A percentile compares a stretch with the other conserved stretches of the same genome.
Conservation (phyloP, 2,113 vertebrate genomes). For the Meriones unguiculatus region DNA sequence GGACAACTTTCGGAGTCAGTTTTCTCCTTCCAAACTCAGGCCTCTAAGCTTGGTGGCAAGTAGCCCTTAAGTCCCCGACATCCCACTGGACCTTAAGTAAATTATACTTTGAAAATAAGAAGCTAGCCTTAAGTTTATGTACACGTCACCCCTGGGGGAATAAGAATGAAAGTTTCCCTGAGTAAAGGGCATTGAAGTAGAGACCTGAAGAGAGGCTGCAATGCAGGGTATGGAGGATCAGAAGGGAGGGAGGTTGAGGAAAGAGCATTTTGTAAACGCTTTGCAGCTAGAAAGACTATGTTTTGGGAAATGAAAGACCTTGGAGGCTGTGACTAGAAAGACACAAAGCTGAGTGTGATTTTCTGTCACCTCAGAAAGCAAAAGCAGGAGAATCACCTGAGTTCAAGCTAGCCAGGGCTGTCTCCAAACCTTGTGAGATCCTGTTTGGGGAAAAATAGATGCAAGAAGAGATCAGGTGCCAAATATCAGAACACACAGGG, state of each 20-base stretch:
- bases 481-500: not conserved
- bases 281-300: not conserved
- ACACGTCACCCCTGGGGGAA: not conserved
- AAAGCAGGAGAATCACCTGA: not conserved
- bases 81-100: not conserved
- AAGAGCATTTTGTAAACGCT: not conserved
- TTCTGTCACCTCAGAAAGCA: not conserved
- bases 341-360: not conserved
- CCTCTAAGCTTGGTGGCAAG: not conserved
- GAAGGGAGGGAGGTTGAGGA: not conserved
- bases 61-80: not conserved
- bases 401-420: not conserved
- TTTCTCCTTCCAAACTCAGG: not conserved
- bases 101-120: not conserved
- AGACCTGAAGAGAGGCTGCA: not conserved
- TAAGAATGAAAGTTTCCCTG: not conserved
- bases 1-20: not conserved
- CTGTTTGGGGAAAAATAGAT: not conserved
- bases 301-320: conserved; percentile 14
- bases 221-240: too few species aligned
- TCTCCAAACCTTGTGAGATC: not conserved
- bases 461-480: not conserved
- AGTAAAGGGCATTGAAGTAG: not conserved
- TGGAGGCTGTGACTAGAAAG: not conserved
- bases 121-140: not conserved